phyloP scores from a whole-genome alignment of 2,888 invertebrate genomes.

The Ophioninae sp. region DNA sequence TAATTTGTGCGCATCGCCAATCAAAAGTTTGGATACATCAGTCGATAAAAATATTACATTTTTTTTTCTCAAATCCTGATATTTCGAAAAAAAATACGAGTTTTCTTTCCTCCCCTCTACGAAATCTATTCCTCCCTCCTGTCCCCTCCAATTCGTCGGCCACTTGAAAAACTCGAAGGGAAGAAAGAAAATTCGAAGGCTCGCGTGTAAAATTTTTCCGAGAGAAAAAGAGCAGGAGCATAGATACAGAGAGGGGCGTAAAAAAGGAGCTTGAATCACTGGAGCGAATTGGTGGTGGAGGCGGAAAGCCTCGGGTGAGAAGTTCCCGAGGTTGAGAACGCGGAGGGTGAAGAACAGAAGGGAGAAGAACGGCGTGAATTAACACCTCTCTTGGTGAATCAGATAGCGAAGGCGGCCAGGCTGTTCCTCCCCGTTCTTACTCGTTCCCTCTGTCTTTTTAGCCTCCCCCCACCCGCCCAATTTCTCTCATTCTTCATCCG shows the following conservation, averaged over 20 bases:
- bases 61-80: too few species aligned
- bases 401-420: slow-evolving; percentile 73
- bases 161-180: slow-evolving; percentile 32
- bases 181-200: not conserved
- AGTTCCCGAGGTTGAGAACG: slow-evolving; percentile 27
- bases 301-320: slow-evolving; percentile 49
- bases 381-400: slow-evolving; percentile 79
- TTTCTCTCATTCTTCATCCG: slow-evolving; percentile 30
- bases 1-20: too few species aligned
- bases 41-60: too few species aligned
- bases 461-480: slow-evolving; percentile 32
- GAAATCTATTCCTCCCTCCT: slow-evolving; percentile 1
- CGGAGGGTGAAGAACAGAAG: slow-evolving; percentile 60
- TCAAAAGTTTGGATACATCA: too few species aligned
- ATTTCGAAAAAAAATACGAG: too few species aligned
- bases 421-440: slow-evolving; percentile 63
- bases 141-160: slow-evolving; percentile 15
- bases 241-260: not conserved
- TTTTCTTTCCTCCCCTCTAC: slow-evolving; percentile 19
- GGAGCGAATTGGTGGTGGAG: slow-evolving; percentile 55
- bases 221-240: not conserved
- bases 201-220: not conserved
- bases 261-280: slow-evolving; percentile 41
- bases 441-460: slow-evolving; percentile 16
- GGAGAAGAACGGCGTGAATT: slow-evolving; percentile 74